Base-by-base conservation (phyloP, 2,888 invertebrate species). In the Caenorhabditis angaria region DNA sequence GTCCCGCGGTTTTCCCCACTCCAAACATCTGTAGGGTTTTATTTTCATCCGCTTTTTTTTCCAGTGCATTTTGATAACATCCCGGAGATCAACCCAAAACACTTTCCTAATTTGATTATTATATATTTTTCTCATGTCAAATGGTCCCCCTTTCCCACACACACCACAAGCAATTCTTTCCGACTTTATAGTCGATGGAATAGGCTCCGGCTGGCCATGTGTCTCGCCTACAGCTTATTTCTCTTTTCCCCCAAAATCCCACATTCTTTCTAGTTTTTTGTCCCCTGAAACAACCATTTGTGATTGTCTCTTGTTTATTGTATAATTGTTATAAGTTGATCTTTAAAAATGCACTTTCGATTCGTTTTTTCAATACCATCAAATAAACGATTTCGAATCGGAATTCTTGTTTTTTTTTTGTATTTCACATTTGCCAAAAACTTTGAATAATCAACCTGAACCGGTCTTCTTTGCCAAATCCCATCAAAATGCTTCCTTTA, bases 141-240 rank as follows among this genome's bases (percentile, higher is more conserved):
- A 72, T 64, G 67, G 66, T 63, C 32, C 41, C 41, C 41, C 41
- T 41, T 41, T 41, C 41, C 41, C 41, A 32, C 10, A 6, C 41
- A 41, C 41, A 41, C 41, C 41, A 41, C 61, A 41, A 18, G 5
- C 41, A 41, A 32, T 41, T 41, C 41, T 41, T 41, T 41, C 41
- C 41, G 41, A 14, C 41, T 41, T 41, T 18, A 41, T 14, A 41
- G 41, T 41, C 41, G 41, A 41, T 41, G 41, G 41, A 41, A 41
- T 41, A 58, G 47, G 64, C 65, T 58, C 67, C 67, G 72, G 78
- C 78, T 78, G 78, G 78, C 78, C 71, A 63, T 69, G 78, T 78
- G 78, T 78, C 78, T 78, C 76, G 78, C 78, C 61, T 73, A 67
- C 68, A 65, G 64, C 66, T 55, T 41, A 41, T 41, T 41, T 41